phyloP scores from a whole-genome alignment of 1,140 invertebrate genomes.

The Drosophila sucinea region DNA sequence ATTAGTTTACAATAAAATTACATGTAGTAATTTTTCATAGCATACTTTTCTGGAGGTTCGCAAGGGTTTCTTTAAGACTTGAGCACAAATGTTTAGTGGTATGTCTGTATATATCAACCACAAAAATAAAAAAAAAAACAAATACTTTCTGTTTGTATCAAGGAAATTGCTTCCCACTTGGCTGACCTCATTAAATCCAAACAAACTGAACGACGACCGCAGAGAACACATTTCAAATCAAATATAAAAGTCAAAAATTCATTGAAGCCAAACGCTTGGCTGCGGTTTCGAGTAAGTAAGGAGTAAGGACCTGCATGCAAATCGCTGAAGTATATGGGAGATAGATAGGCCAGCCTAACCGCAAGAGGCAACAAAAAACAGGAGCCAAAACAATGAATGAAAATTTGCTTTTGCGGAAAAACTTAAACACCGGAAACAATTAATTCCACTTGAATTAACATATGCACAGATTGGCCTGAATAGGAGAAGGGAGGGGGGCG shows the following conservation, averaged over 20 bases:
- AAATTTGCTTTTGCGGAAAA: slow-evolving; percentile 79
- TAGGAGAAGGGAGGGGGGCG: slow-evolving; percentile 1
- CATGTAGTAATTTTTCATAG: background rate
- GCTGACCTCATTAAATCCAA: slow-evolving; percentile 74
- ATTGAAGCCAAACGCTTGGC: slow-evolving; percentile 55
- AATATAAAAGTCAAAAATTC: slow-evolving; percentile 81
- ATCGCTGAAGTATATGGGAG: slow-evolving; percentile 13
- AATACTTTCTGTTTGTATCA: slow-evolving; percentile 1
- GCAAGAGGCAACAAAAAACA: slow-evolving; percentile 48
- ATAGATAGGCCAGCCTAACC: slow-evolving; percentile 29
- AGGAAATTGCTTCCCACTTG: slow-evolving; percentile 67
- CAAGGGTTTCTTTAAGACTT: background rate
- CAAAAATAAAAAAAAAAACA: background rate
- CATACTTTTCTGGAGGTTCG: background rate
- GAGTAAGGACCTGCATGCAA: slow-evolving; percentile 36
- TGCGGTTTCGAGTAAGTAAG: slow-evolving; percentile 19
- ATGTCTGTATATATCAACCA: background rate
- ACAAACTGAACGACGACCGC: slow-evolving; percentile 64
- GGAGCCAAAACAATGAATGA: slow-evolving; percentile 63
- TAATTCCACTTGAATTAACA: slow-evolving; percentile 83
- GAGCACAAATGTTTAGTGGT: background rate
- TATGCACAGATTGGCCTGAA: slow-evolving; percentile 65
- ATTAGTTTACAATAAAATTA: background rate
- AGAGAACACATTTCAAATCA: slow-evolving; percentile 72
- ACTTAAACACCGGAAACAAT: slow-evolving; percentile 83